Conservation (phyloP, 2,888 invertebrate species). For the Aricia artaxerxes region DNA sequence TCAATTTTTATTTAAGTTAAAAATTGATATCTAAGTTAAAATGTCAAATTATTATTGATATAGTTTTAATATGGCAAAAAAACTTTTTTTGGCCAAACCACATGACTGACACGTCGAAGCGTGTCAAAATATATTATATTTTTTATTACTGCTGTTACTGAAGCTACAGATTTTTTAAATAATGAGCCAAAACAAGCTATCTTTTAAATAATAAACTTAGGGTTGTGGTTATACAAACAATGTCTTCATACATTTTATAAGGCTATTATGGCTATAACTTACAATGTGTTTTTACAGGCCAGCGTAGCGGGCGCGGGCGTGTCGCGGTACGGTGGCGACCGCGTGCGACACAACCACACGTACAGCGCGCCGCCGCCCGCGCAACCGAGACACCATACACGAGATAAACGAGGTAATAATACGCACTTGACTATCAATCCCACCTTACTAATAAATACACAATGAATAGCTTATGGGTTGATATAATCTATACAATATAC, state of each 20-base stretch:
- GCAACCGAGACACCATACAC: constrained; percentile 76
- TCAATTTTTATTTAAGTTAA: not conserved
- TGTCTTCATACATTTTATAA: too few species aligned
- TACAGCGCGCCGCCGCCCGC: constrained; percentile 86
- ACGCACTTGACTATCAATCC: not conserved
- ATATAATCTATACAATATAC: not conserved
- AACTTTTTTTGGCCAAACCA: too few species aligned
- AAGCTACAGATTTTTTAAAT: too few species aligned
- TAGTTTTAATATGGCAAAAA: too few species aligned
- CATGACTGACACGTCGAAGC: too few species aligned
- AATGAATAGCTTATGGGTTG: not conserved
- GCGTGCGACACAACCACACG: constrained; percentile 93
- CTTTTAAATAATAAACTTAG: too few species aligned
- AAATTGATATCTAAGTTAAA: too few species aligned
- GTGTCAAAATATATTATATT: too few species aligned
- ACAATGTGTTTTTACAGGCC: not conserved
- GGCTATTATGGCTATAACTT: not conserved
- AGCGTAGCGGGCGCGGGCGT: constrained; percentile 24
- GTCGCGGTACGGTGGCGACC: constrained; percentile 53
- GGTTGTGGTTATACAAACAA: too few species aligned
- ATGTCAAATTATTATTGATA: too few species aligned
- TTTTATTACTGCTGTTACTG: too few species aligned
- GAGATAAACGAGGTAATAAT: constrained; percentile 85
- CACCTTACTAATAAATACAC: not conserved
- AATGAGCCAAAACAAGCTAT: too few species aligned